Conservation (phyloP, 2,797 vertebrate genomes). For the Hylomyscus alleni region DNA sequence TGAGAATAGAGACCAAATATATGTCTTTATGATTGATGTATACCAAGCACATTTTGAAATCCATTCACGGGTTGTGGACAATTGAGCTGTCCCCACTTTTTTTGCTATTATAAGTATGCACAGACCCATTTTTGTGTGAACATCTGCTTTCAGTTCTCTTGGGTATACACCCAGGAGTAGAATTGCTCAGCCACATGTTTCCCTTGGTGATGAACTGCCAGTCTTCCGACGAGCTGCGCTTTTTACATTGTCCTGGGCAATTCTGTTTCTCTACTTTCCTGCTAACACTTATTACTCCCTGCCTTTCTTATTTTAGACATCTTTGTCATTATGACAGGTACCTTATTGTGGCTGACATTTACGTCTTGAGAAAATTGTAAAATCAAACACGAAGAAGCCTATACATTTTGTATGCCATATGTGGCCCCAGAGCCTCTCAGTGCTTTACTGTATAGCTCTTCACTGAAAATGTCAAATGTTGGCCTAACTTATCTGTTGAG, state of each 20-base stretch:
- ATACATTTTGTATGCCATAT: neutral
- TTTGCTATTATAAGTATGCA: neutral
- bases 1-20: neutral
- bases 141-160: neutral
- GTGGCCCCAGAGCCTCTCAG: neutral
- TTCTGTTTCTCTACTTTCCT: neutral
- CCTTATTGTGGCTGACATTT: neutral
- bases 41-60: conserved; percentile 1
- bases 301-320: conserved; percentile 45
- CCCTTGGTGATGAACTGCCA: neutral
- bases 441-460: neutral
- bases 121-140: neutral
- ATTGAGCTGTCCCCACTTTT: neutral
- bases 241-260: neutral
- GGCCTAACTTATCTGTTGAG: conserved; percentile 10
- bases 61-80: neutral
- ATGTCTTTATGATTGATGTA: neutral
- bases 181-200: neutral
- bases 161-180: neutral
- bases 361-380: conserved; percentile 51
- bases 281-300: conserved; percentile 22
- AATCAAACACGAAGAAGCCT: conserved; percentile 23
- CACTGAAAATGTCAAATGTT: neutral
- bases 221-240: conserved; percentile 8
- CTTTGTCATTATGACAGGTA: neutral